Percentiles rank a stretch among this genome's conserved stretches.
Conservation (phyloP, 2,888 invertebrate genomes). For the Apamea monoglypha region DNA sequence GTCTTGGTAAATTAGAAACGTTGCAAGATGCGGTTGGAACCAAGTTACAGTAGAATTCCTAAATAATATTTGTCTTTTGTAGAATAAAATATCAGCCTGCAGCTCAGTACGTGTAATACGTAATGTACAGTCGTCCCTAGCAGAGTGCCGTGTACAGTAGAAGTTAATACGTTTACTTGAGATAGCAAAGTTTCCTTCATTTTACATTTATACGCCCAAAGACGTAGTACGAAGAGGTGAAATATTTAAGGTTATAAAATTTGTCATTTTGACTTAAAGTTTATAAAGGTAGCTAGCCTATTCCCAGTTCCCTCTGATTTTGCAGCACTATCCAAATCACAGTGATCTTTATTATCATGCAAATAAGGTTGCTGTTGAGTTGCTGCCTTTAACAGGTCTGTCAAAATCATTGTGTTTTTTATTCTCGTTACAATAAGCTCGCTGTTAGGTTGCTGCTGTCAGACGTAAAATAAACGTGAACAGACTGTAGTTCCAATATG, state of each 20-base stretch:
- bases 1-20: not conserved
- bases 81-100: conserved; percentile 26
- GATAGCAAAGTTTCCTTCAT: conserved; percentile 44
- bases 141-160: conserved; percentile 22
- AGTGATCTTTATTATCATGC: not conserved
- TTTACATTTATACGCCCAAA: conserved; percentile 40
- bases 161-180: conserved; percentile 42
- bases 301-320: not conserved
- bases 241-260: not conserved
- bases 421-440: not conserved
- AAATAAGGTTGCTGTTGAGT: not conserved
- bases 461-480: not conserved
- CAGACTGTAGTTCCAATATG: not conserved
- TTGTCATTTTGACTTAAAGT: not conserved
- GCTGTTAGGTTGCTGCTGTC: not conserved
- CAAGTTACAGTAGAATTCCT: conserved; percentile 6
- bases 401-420: not conserved
- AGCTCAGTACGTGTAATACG: conserved; percentile 27
- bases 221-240: conserved; percentile 4
- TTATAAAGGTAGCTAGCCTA: not conserved
- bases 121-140: conserved; percentile 30
- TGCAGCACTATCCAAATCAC: not conserved
- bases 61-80: conserved; percentile 32
- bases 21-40: not conserved
- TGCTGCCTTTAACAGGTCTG: not conserved